Percentiles rank a stretch among this genome's conserved stretches.
Evolutionary conservation across 1,140 invertebrate genomes (phyloP).

Genomic region (Berghia stephanieae): DNA sequence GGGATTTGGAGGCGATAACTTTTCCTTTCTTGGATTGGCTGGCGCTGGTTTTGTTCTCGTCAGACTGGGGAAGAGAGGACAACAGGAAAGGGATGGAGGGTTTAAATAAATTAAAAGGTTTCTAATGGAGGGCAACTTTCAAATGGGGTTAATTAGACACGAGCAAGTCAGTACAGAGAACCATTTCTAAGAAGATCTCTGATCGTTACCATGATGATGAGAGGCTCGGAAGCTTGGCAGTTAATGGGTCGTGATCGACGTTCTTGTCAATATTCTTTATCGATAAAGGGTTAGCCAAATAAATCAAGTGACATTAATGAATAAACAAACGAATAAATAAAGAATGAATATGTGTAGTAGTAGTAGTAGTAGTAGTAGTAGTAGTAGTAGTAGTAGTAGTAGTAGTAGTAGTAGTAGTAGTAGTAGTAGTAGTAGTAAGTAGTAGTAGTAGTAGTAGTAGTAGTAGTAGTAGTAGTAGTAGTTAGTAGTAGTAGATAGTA

Average conservation of each 20-base stretch:
- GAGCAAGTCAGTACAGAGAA: background rate
- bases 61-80: background rate
- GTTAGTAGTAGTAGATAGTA: no score
- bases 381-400: conserved; percentile 7
- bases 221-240: background rate
- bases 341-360: no score
- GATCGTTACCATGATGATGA: background rate
- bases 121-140: no score
- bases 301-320: no score
- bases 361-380: conserved; percentile 8
- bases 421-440: no score
- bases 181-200: background rate
- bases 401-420: conserved; percentile 7
- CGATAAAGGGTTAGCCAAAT: no score
- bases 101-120: no score
- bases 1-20: background rate
- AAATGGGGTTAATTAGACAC: background rate
- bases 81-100: background rate
- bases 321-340: no score
- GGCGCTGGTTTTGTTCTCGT: conserved; percentile 25
- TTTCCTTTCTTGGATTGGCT: conserved; percentile 33
- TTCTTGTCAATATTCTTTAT: no score
- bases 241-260: background rate
- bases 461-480: conserved; percentile 1
- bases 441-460: conserved; percentile 7